A percentile compares a stretch with the other conserved stretches of the same genome.
Conservation (phyloP, 1,140 invertebrate species). For the Cardiocondyla obscurior region DNA sequence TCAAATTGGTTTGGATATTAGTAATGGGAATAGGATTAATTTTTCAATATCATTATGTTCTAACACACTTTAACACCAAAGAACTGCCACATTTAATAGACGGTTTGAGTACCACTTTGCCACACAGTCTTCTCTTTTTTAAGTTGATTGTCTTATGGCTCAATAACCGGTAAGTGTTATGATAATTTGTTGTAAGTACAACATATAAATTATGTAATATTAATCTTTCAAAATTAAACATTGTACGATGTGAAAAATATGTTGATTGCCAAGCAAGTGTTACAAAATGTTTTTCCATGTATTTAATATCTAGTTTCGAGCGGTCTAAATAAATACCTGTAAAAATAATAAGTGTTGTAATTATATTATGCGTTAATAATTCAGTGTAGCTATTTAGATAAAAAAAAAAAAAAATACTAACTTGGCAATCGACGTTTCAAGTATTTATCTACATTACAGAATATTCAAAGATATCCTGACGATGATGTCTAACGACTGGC, state of each 20-base stretch:
- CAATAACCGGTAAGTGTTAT: conserved; percentile 51
- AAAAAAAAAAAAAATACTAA: not conserved
- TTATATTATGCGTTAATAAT: not conserved
- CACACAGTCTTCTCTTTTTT: conserved; percentile 45
- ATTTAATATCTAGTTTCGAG: not conserved
- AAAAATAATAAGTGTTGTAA: not conserved
- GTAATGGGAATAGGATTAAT: conserved; percentile 26
- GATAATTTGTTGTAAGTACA: not conserved
- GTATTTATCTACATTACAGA: conserved; percentile 36
- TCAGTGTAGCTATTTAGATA: not conserved
- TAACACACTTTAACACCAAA: not conserved
- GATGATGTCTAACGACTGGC: conserved; percentile 52
- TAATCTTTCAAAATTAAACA: not conserved
- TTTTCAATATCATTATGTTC: conserved; percentile 57
- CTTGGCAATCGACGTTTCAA: not conserved
- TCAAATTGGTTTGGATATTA: conserved; percentile 1
- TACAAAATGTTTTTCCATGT: not conserved
- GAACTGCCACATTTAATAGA: conserved; percentile 50
- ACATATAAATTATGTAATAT: not conserved
- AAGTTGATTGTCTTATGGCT: conserved; percentile 56
- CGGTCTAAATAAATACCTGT: not conserved
- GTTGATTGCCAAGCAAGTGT: not conserved
- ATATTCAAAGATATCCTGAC: conserved; percentile 41
- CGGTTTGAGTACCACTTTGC: conserved; percentile 40
- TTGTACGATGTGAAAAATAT: not conserved